These are phyloP conservation scores for Drosophila birchii DNA, from an alignment of 2,888 invertebrate genomes.

Conservation along the genomic window DNA sequence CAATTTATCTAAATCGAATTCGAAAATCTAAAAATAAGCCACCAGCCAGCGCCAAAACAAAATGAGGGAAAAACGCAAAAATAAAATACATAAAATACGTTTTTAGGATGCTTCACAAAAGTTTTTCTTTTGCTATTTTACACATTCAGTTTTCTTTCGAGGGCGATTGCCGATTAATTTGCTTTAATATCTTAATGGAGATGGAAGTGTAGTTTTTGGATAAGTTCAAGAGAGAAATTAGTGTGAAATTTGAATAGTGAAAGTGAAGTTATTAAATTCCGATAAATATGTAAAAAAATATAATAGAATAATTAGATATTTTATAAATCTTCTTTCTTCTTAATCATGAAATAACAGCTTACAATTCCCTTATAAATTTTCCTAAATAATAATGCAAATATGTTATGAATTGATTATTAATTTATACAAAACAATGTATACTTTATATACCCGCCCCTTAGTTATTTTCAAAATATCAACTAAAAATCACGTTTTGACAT, in stretches of 20 bases:
- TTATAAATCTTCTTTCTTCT: not conserved
- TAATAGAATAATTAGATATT: not conserved
- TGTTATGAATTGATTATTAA: rapidly evolving
- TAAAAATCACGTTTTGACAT: conserved; percentile 25
- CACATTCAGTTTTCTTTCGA: conserved; percentile 25
- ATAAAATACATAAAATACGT: conserved; percentile 53
- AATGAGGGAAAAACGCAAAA: conserved; percentile 46
- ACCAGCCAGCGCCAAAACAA: conserved; percentile 24
- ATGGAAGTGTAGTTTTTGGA: not conserved
- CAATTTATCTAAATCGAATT: conserved; percentile 43
- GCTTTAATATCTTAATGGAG: conserved; percentile 15
- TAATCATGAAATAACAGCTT: not conserved
- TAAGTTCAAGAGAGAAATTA: not conserved
- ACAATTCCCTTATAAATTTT: not conserved
- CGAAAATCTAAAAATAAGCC: conserved; percentile 38
- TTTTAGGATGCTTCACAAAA: conserved; percentile 44
- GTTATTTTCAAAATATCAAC: not conserved
- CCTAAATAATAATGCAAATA: not conserved
- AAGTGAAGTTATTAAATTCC: not conserved
- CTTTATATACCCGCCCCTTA: not conserved
- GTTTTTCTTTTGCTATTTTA: conserved; percentile 26
- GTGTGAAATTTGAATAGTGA: not conserved
- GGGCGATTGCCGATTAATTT: conserved; percentile 15
- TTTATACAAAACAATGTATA: no score
- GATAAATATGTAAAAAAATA: not conserved